Conservation (phyloP, 2,888 invertebrate genomes). For the Dryomyza anilis region DNA sequence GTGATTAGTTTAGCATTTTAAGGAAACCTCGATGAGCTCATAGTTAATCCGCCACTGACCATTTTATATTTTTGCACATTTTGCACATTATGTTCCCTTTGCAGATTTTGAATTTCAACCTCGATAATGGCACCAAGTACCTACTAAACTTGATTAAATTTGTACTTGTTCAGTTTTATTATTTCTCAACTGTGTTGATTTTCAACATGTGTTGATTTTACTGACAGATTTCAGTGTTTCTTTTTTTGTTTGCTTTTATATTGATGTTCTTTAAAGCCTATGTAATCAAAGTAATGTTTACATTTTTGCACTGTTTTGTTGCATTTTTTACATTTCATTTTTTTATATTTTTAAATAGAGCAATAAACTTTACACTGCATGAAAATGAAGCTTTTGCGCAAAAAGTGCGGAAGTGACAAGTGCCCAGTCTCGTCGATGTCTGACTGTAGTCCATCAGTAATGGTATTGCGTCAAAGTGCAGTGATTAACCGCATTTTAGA, state of each 20-base stretch:
- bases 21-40: too few species aligned
- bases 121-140: not conserved
- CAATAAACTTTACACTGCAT: slow-evolving; percentile 32
- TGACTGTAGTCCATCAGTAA: not conserved
- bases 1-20: too few species aligned
- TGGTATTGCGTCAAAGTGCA: too few species aligned
- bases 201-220: not conserved
- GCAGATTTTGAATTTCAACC: too few species aligned
- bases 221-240: too few species aligned
- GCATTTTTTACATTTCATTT: not conserved
- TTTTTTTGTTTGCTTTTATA: not conserved
- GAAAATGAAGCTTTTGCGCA: too few species aligned
- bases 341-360: slow-evolving; percentile 19
- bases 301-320: not conserved
- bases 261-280: not conserved
- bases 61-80: too few species aligned
- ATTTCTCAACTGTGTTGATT: slow-evolving; percentile 9
- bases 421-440: not conserved
- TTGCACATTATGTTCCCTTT: too few species aligned
- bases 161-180: slow-evolving; percentile 30
- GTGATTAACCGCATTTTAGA: too few species aligned
- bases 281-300: slow-evolving; percentile 30
- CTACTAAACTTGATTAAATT: slow-evolving; percentile 36
- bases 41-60: too few species aligned
- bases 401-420: too few species aligned